phyloP scores from a whole-genome alignment of 1,140 invertebrate genomes.

The Vollenhovia emeryi region DNA sequence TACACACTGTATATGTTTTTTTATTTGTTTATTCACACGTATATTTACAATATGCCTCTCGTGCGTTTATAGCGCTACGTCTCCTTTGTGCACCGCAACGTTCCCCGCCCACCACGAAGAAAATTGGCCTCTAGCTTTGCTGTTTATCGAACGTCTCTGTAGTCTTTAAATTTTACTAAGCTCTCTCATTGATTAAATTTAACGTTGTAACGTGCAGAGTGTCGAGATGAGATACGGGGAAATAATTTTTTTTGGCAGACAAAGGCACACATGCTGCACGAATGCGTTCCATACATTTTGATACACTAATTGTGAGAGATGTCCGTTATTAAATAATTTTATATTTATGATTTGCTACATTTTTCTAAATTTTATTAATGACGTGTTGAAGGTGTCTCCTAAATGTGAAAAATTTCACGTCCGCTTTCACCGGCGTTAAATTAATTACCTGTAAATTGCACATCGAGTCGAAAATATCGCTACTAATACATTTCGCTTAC shows the following conservation, averaged over 20 bases:
- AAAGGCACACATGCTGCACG: not conserved
- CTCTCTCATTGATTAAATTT: not conserved
- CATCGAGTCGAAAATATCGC: constrained; percentile 1
- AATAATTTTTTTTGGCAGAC: not conserved
- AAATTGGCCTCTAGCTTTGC: not conserved
- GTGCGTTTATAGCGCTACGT: not conserved
- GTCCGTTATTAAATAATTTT: constrained; percentile 2
- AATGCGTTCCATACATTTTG: not conserved
- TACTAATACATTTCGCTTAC: constrained; percentile 42
- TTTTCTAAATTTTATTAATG: not conserved
- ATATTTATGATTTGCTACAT: not conserved
- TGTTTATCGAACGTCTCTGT: not conserved
- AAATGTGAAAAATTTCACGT: no score
- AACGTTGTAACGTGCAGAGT: not conserved
- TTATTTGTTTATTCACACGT: not conserved
- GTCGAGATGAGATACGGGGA: not conserved
- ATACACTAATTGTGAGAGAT: constrained; percentile 1
- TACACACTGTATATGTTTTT: constrained; percentile 5
- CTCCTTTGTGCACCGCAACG: not conserved
- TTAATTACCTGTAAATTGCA: constrained; percentile 33
- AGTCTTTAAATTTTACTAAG: constrained; percentile 13
- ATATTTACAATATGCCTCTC: not conserved
- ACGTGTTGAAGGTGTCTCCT: no score
- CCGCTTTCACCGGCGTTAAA: constrained; percentile 37
- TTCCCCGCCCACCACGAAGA: not conserved